Conservation (phyloP, 2,888 invertebrate species). For the Trichogramma dendrolimi region DNA sequence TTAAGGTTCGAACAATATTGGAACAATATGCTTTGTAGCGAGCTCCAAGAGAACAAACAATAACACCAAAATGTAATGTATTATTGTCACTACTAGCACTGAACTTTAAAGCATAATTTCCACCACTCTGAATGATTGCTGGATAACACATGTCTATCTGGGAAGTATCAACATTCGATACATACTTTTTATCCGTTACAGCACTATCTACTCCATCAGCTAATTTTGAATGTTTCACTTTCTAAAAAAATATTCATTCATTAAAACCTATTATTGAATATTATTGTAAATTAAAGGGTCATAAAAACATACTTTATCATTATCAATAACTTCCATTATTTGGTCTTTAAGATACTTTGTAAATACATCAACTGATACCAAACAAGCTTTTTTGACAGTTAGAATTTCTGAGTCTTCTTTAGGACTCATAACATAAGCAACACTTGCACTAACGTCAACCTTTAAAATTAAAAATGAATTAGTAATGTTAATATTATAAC, state of each 20-base stretch:
- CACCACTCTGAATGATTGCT: constrained; percentile 98
- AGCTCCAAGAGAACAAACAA: constrained; percentile 90
- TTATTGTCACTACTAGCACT: constrained; percentile 93
- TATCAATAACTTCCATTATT: constrained; percentile 97
- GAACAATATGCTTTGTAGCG: constrained; percentile 98
- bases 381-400: constrained; percentile 85
- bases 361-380: constrained; percentile 91
- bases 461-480: constrained; percentile 31
- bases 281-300: constrained; percentile 9
- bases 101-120: constrained; percentile 95
- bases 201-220: constrained; percentile 93
- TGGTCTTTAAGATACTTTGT: constrained; percentile 95
- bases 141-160: constrained; percentile 98
- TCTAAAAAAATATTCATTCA: constrained; percentile 55
- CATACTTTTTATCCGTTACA: constrained; percentile 92
- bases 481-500: constrained; percentile 2
- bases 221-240: constrained; percentile 92
- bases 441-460: constrained; percentile 77
- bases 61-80: constrained; percentile 89
- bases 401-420: constrained; percentile 92
- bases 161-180: constrained; percentile 80
- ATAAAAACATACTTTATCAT: constrained; percentile 71
- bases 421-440: constrained; percentile 85
- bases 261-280: background rate
- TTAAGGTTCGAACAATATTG: constrained; percentile 90